phyloP scores from a whole-genome alignment of 2,113 vertebrate species.

The Ictalurus furcatus region DNA sequence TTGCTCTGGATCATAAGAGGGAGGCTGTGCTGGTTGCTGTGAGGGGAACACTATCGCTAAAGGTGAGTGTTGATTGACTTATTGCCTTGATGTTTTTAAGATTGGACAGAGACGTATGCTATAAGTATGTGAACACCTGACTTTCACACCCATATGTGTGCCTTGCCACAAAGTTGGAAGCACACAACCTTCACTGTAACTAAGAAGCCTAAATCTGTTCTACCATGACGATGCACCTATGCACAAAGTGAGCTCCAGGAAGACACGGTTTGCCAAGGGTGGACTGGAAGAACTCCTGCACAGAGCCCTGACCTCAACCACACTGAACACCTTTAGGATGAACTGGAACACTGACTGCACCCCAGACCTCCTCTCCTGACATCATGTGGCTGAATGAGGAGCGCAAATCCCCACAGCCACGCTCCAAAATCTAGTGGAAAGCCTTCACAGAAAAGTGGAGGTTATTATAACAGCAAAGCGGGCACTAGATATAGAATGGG shows the following conservation, averaged over 20 bases:
- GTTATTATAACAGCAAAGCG: not conserved
- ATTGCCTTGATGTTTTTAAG: not conserved
- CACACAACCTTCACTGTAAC: too few species aligned
- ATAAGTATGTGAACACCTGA: not conserved
- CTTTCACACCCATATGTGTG: not conserved
- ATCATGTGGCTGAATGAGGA: not conserved
- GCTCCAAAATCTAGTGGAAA: not conserved
- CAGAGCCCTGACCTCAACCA: not conserved
- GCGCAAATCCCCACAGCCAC: not conserved
- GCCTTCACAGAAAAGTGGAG: not conserved
- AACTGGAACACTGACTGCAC: not conserved
- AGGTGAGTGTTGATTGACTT: conserved; percentile 68
- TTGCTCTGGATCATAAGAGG: conserved; percentile 93
- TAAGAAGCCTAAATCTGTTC: not conserved
- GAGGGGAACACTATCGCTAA: conserved; percentile 92
- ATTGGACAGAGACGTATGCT: not conserved
- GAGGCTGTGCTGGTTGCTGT: conserved; percentile 90
- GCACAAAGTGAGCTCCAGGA: not conserved
- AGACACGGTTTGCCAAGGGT: not conserved
- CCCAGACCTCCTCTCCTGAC: not conserved
- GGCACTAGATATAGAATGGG: not conserved
- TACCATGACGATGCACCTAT: not conserved
- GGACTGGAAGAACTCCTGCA: not conserved
- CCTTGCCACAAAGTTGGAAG: not conserved
- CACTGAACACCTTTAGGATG: not conserved